A percentile compares a stretch with the other conserved stretches of the same genome.
These are phyloP conservation scores for Alosa alosa DNA, from an alignment of 2,113 vertebrate genomes.

Conservation along the genomic window DNA sequence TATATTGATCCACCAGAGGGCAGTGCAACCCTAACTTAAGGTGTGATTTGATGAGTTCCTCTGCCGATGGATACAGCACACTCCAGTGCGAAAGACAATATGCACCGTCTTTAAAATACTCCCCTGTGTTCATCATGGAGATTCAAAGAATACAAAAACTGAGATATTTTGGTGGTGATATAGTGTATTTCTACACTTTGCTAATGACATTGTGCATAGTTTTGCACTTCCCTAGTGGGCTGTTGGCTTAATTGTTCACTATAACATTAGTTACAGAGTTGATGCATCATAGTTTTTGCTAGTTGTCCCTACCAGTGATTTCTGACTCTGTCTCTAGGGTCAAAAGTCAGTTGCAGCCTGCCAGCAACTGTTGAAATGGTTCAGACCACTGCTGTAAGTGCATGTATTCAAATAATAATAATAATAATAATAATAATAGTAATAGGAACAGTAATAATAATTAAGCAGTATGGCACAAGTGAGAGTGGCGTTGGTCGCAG, in stretches of 20 bases:
- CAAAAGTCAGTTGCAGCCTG: background rate
- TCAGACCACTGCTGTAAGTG: background rate
- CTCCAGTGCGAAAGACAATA: background rate
- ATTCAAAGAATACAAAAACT: background rate
- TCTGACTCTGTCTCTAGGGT: background rate
- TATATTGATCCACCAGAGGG: slow-evolving; percentile 60
- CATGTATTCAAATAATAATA: background rate
- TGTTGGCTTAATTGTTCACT: background rate
- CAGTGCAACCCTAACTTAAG: slow-evolving; percentile 51
- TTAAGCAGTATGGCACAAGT: background rate
- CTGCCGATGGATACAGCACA: background rate
- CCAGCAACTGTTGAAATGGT: background rate
- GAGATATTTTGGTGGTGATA: too few relatives aligned
- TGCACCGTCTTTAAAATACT: background rate
- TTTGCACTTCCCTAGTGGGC: background rate
- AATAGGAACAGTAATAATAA: background rate
- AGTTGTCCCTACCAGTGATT: background rate
- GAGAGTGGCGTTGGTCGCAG: too few relatives aligned
- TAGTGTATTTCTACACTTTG: background rate
- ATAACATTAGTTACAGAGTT: background rate
- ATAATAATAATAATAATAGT: background rate
- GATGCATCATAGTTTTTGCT: background rate
- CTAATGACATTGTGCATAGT: background rate
- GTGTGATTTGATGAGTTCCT: background rate
- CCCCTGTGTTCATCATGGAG: background rate